A percentile compares a stretch with the other conserved stretches of the same genome.
phyloP scores from a whole-genome alignment of 2,797 vertebrate genomes.

The Anniella stebbinsi region DNA sequence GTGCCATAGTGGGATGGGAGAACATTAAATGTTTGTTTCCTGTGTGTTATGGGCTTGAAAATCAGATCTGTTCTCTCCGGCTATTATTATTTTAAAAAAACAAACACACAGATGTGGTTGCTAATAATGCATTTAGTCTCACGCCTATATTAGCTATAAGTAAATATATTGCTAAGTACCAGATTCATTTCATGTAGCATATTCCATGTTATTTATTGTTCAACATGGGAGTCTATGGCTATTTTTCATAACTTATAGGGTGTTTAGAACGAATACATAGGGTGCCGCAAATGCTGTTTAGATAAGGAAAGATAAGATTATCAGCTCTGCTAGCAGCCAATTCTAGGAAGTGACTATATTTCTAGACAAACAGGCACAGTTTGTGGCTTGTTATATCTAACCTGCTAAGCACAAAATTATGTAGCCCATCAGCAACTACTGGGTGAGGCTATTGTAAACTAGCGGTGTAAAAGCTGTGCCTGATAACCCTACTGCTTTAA shows the following conservation, averaged over 20 bases:
- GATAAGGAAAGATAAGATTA: not conserved
- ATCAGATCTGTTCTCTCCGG: not conserved
- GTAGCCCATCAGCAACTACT: not conserved
- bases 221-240: not conserved
- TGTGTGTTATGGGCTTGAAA: not conserved
- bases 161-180: not conserved
- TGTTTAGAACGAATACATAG: constrained; percentile 34
- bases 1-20: not conserved
- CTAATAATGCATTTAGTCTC: not conserved
- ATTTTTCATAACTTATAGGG: not conserved
- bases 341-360: not conserved
- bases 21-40: not conserved
- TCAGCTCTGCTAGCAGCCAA: constrained; percentile 5
- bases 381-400: not conserved
- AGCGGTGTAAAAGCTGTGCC: rapidly evolving
- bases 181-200: not conserved
- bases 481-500: not conserved
- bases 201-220: not conserved
- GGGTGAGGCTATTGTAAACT: rapidly evolving
- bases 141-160: not conserved
- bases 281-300: constrained; percentile 19
- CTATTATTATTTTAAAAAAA: too few relatives aligned
- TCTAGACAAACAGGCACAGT: constrained; percentile 27
- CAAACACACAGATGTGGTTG: not conserved
- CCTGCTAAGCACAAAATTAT: not conserved